These are phyloP conservation scores for Halictus ligatus DNA, from an alignment of 2,888 invertebrate genomes.

Conservation along the genomic window DNA sequence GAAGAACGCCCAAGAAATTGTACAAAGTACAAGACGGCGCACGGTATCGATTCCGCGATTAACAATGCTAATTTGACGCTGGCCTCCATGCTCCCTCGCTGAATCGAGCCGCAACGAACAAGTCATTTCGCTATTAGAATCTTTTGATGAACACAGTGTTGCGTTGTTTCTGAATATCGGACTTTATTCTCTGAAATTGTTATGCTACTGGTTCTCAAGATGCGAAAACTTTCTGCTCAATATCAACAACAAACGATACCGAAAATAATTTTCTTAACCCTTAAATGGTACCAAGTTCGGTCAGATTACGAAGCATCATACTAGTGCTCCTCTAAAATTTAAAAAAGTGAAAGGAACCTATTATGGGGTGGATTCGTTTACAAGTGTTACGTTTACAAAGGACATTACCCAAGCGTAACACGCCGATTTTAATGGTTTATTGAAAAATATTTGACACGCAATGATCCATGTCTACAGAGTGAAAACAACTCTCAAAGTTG, in stretches of 20 bases:
- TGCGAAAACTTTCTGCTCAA: not conserved
- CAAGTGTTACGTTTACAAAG: no score
- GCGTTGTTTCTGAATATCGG: not conserved
- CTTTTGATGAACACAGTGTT: not conserved
- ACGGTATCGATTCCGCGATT: constrained; percentile 63
- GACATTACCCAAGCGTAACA: no score
- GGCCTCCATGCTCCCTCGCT: not conserved
- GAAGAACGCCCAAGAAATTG: constrained; percentile 74
- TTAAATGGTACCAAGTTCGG: no score
- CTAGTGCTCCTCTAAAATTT: no score
- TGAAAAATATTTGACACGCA: no score
- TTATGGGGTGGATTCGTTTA: no score
- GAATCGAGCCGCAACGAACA: not conserved
- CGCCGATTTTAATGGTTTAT: no score
- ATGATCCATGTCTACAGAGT: no score
- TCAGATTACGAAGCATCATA: no score
- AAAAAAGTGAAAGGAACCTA: no score
- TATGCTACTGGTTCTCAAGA: not conserved
- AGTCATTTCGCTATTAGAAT: not conserved
- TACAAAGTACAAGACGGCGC: constrained; percentile 73
- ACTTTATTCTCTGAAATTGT: not conserved
- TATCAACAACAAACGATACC: not conserved
- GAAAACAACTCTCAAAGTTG: no score
- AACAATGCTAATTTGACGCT: constrained; percentile 62
- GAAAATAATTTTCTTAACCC: not conserved